phyloP scores from a whole-genome alignment of 2,888 invertebrate genomes.

The Dryobota labecula region DNA sequence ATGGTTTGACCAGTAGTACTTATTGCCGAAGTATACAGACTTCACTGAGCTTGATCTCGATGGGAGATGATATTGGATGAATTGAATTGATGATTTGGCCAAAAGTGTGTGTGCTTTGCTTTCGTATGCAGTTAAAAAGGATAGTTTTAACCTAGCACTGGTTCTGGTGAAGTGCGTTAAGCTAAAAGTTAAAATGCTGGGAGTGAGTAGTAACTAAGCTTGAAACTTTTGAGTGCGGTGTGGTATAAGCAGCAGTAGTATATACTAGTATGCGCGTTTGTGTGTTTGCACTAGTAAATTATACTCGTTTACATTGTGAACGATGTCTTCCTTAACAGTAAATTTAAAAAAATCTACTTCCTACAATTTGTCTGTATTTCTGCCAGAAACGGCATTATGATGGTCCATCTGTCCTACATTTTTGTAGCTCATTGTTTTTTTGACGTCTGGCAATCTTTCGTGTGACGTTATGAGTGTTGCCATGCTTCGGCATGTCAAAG shows the following conservation, averaged over 20 bases:
- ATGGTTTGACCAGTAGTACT: not conserved
- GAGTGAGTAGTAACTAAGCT: not conserved
- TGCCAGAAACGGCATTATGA: not conserved
- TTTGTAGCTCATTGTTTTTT: not conserved
- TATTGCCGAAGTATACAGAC: no score
- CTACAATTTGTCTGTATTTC: not conserved
- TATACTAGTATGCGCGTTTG: constrained; percentile 20
- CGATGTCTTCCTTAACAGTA: not conserved
- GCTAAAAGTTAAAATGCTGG: not conserved
- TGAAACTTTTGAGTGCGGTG: constrained; percentile 9
- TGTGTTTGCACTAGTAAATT: constrained; percentile 11
- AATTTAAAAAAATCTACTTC: accelerated
- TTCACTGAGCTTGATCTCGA: not conserved
- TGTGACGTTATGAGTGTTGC: constrained; percentile 15
- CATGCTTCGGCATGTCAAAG: not conserved
- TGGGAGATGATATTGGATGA: not conserved
- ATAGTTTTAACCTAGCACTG: not conserved
- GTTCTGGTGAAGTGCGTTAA: not conserved
- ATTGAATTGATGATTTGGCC: not conserved
- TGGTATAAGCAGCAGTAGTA: not conserved
- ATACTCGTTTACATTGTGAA: not conserved
- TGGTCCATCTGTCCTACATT: not conserved
- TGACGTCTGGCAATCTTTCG: constrained; percentile 24
- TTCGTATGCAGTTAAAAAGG: not conserved
- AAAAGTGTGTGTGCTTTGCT: constrained; percentile 15